A percentile compares a stretch with the other conserved stretches of the same genome.
Conservation (phyloP, 2,113 vertebrate species). For the Bos javanicus region DNA sequence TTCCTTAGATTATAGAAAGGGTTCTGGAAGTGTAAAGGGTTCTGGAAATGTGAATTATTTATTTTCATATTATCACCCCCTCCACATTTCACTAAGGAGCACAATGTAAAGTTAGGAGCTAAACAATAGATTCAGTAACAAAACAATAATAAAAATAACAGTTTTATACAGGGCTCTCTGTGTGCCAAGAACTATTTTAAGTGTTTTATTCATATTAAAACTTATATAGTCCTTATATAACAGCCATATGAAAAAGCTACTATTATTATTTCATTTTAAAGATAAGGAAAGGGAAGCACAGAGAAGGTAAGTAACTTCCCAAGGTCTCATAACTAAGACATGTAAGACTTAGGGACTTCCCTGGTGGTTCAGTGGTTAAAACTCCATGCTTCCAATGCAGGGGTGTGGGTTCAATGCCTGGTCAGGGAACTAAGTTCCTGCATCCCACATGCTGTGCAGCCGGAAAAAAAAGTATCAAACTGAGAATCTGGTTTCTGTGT, state of each 20-base stretch:
- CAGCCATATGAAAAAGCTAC: neutral
- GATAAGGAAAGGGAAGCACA: neutral
- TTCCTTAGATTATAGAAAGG: conserved; percentile 4
- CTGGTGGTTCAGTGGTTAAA: neutral
- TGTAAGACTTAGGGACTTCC: neutral
- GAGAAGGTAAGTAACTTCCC: neutral
- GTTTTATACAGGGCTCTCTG: neutral
- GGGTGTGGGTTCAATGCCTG: neutral
- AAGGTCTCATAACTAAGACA: neutral
- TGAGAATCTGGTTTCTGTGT: neutral
- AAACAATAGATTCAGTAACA: neutral
- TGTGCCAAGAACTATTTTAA: conserved; percentile 3
- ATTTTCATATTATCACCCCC: neutral
- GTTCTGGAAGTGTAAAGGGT: neutral
- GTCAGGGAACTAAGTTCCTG: neutral
- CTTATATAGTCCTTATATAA: neutral
- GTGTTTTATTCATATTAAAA: neutral
- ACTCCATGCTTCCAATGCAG: neutral
- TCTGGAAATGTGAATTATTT: conserved; percentile 1
- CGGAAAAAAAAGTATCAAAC: neutral
- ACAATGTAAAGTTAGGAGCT: neutral
- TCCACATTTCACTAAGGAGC: conserved; percentile 3
- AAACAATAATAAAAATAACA: neutral
- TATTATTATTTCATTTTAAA: conserved; percentile 22
- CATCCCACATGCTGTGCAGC: neutral